Evolutionary conservation across 2,888 invertebrate species (phyloP).

Genomic region (Perizoma flavofasciatum): DNA sequence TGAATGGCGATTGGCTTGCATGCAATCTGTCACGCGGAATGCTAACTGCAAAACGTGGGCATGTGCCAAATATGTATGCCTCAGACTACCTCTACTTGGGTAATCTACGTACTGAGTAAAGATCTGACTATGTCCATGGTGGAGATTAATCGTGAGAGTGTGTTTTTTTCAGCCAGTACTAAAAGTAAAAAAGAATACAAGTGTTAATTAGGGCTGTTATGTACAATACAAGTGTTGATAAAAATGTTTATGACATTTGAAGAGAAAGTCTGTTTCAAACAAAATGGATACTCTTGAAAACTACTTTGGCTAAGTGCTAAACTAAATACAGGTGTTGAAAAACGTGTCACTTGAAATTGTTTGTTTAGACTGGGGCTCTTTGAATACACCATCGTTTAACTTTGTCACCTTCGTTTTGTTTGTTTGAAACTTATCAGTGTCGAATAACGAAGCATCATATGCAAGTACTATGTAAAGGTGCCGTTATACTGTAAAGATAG

Average conservation of each 20-base stretch:
- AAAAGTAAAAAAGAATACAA: too few relatives aligned
- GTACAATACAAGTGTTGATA: conserved; percentile 27
- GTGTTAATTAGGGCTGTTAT: too few relatives aligned
- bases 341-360: conserved; percentile 50
- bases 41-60: too few relatives aligned
- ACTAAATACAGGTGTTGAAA: conserved; percentile 46
- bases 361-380: conserved; percentile 53
- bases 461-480: too few relatives aligned
- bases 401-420: conserved; percentile 27
- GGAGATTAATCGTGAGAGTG: too few relatives aligned
- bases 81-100: too few relatives aligned
- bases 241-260: conserved; percentile 33
- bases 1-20: not conserved
- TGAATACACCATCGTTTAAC: conserved; percentile 29
- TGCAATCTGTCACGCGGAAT: too few relatives aligned
- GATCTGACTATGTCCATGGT: too few relatives aligned
- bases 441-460: conserved; percentile 18
- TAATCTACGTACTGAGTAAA: too few relatives aligned
- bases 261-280: conserved; percentile 32
- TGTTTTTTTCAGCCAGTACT: too few relatives aligned
- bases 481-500: too few relatives aligned
- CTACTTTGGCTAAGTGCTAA: conserved; percentile 34
- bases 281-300: conserved; percentile 31
- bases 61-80: too few relatives aligned
- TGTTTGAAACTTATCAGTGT: conserved; percentile 14